Conservation (phyloP, 2,797 vertebrate species). For the Miichthys miiuy region DNA sequence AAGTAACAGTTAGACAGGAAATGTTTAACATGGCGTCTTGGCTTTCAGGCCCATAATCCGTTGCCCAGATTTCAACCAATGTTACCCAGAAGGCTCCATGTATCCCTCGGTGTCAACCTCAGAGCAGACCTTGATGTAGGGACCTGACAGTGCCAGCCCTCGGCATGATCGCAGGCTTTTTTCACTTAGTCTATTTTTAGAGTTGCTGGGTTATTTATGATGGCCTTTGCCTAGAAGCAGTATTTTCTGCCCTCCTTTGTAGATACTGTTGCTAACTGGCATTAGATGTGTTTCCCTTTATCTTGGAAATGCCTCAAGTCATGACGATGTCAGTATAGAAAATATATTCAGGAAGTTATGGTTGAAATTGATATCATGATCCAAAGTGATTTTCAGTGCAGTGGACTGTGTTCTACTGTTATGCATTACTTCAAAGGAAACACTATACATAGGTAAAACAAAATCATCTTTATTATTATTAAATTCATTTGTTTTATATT, state of each 20-base stretch:
- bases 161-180: constrained; percentile 53
- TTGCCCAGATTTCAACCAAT: constrained; percentile 17
- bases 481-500: background rate
- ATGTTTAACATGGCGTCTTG: constrained; percentile 7
- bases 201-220: constrained; percentile 72
- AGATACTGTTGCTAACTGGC: constrained; percentile 21
- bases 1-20: background rate
- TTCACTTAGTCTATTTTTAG: constrained; percentile 68
- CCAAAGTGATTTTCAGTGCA: background rate
- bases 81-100: constrained; percentile 13
- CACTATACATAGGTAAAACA: background rate
- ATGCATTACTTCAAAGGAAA: background rate
- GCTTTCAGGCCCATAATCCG: constrained; percentile 7
- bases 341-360: background rate
- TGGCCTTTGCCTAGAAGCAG: constrained; percentile 60
- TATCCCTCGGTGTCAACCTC: constrained; percentile 51
- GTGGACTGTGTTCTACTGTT: background rate
- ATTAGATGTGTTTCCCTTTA: constrained; percentile 11
- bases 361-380: background rate
- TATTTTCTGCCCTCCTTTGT: constrained; percentile 44
- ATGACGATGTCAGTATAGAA: background rate
- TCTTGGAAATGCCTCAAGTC: background rate
- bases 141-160: constrained; percentile 57
- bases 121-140: constrained; percentile 45
- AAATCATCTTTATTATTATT: background rate